These are phyloP conservation scores for Melolontha melolontha DNA, from an alignment of 2,888 invertebrate genomes.

Conservation along the genomic window DNA sequence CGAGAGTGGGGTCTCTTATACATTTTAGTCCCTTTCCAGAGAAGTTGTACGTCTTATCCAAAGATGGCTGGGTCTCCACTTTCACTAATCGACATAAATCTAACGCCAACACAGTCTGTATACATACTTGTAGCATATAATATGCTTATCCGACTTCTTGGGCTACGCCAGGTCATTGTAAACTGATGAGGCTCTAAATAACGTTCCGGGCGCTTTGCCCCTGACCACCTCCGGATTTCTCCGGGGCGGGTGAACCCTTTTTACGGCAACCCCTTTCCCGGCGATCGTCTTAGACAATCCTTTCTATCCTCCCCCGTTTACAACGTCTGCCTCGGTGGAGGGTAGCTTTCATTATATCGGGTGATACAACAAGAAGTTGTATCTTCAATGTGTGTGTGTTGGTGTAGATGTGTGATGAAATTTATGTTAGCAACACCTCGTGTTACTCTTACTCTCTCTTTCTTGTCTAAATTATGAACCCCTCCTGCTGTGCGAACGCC, in stretches of 20 bases:
- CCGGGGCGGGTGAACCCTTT: constrained; percentile 50
- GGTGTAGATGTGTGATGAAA: constrained; percentile 36
- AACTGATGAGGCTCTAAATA: constrained; percentile 78
- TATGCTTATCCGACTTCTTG: constrained; percentile 37
- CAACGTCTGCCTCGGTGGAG: not conserved
- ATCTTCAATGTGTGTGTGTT: constrained; percentile 2
- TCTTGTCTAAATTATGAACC: constrained; percentile 22
- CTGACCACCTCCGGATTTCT: constrained; percentile 1
- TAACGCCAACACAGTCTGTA: constrained; percentile 33
- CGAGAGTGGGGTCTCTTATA: too few relatives aligned
- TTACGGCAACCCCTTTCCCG: constrained; percentile 50
- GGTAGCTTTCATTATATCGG: constrained; percentile 63
- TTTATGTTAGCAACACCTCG: constrained; percentile 41
- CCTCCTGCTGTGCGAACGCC: not conserved
- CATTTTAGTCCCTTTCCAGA: too few relatives aligned
- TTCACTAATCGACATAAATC: constrained; percentile 57
- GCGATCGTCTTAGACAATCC: constrained; percentile 54
- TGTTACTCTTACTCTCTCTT: constrained; percentile 12
- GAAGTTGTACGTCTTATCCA: constrained; percentile 44
- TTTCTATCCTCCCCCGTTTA: constrained; percentile 17
- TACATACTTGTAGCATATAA: constrained; percentile 20
- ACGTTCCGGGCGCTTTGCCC: constrained; percentile 59
- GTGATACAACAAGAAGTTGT: constrained; percentile 55
- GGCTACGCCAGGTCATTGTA: constrained; percentile 70
- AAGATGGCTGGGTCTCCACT: constrained; percentile 58